A percentile compares a stretch with the other conserved stretches of the same genome.
These are phyloP conservation scores for Schizopygopsis malacanthus DNA, from an alignment of 2,797 vertebrate genomes.

Conservation along the genomic window DNA sequence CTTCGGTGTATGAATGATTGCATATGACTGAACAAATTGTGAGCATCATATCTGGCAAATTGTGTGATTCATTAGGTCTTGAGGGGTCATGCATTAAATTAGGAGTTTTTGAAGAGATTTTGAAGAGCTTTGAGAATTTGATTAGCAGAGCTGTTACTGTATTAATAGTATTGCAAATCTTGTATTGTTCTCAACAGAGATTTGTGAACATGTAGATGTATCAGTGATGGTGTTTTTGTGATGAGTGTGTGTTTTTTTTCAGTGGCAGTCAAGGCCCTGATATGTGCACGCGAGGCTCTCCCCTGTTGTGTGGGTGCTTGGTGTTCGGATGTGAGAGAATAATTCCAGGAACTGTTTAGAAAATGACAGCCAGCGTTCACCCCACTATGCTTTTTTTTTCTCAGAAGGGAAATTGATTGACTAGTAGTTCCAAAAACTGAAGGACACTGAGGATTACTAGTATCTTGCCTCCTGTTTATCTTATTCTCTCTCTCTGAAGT, in stretches of 20 bases:
- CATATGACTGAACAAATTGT: slow-evolving; percentile 34
- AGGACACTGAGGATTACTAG: slow-evolving; percentile 15
- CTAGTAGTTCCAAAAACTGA: slow-evolving; percentile 26
- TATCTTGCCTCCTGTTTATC: neutral
- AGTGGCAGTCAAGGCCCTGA: neutral
- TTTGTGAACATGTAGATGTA: neutral
- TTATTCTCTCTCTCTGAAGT: neutral
- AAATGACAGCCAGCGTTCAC: slow-evolving; percentile 41
- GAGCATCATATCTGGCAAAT: neutral
- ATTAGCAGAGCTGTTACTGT: neutral
- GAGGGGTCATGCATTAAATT: neutral
- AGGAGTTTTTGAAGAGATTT: neutral
- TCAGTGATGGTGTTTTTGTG: neutral
- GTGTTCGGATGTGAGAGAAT: slow-evolving; percentile 13
- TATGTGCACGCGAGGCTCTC: neutral
- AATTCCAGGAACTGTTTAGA: slow-evolving; percentile 47
- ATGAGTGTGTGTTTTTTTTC: neutral
- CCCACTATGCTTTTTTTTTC: neutral
- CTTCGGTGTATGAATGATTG: neutral
- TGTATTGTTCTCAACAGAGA: neutral
- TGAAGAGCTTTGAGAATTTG: neutral
- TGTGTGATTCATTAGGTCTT: neutral
- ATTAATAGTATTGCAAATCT: neutral
- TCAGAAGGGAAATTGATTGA: slow-evolving; percentile 42
- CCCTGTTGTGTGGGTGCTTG: slow-evolving; percentile 29